Conservation (phyloP, 1,140 invertebrate genomes). For the Riptortus pedestris region DNA sequence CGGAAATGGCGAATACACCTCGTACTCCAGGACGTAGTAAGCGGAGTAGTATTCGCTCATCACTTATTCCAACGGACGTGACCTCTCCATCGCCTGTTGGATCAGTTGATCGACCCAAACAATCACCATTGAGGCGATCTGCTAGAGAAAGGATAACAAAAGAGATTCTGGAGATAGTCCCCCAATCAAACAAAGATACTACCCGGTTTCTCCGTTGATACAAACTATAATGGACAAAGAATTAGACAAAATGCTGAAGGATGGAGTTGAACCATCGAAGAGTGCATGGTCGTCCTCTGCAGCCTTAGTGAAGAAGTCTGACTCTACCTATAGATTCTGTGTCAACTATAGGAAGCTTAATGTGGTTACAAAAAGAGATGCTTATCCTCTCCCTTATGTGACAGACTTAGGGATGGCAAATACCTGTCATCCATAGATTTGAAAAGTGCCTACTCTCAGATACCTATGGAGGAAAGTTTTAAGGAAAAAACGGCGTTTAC, state of each 20-base stretch:
- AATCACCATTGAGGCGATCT: too few species aligned
- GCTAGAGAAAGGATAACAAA: too few species aligned
- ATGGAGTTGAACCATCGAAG: slow-evolving; percentile 25
- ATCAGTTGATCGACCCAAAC: too few species aligned
- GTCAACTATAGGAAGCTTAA: too few species aligned
- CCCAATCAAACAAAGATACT: not conserved
- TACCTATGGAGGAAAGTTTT: slow-evolving; percentile 32
- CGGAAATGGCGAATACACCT: too few species aligned
- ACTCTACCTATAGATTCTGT: too few species aligned
- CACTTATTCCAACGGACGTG: too few species aligned
- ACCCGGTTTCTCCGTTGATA: not conserved
- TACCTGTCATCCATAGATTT: slow-evolving; percentile 36
- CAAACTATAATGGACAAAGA: not conserved
- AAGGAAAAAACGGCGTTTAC: slow-evolving; percentile 39
- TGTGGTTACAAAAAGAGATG: slow-evolving; percentile 36
- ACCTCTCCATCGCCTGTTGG: too few species aligned
- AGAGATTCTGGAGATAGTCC: not conserved
- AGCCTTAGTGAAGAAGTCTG: too few species aligned
- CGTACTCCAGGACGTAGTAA: too few species aligned
- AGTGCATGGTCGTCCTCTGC: too few species aligned
- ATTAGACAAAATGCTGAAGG: slow-evolving; percentile 31
- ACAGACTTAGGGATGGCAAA: slow-evolving; percentile 34
- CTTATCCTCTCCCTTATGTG: slow-evolving; percentile 41
- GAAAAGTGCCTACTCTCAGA: slow-evolving; percentile 31
- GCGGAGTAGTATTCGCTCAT: too few species aligned